Evolutionary conservation across 2,888 invertebrate species (phyloP).

Genomic region (Noctua janthe): DNA sequence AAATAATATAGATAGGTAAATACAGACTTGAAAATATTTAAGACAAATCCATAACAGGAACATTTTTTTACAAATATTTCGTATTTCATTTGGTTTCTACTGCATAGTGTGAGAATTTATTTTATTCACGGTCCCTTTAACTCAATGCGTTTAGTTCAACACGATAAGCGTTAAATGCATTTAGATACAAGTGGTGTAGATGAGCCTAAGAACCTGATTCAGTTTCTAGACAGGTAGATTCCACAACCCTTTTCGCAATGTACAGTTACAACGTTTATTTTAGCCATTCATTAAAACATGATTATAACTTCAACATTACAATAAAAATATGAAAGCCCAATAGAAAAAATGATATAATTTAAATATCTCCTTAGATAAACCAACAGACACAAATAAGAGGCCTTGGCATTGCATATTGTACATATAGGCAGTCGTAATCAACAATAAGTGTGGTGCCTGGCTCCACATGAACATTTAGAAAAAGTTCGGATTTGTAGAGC

Average conservation of each 20-base stretch:
- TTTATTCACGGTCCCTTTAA: background rate
- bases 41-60: conserved; percentile 87
- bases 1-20: conserved; percentile 63
- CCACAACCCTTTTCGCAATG: background rate
- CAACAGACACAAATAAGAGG: conserved; percentile 21
- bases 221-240: background rate
- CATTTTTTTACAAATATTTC: conserved; percentile 73
- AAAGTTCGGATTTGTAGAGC: background rate
- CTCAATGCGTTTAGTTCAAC: background rate
- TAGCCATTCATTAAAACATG: conserved; percentile 19
- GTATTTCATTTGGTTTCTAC: conserved; percentile 66
- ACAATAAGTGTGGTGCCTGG: background rate
- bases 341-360: conserved; percentile 20
- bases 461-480: background rate
- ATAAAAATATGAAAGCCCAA: conserved; percentile 19
- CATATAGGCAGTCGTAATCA: conserved; percentile 16
- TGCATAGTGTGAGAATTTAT: conserved; percentile 24
- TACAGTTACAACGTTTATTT: conserved; percentile 5
- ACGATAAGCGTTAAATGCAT: background rate
- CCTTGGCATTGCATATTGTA: conserved; percentile 15
- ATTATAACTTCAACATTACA: conserved; percentile 31
- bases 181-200: background rate
- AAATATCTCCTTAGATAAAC: conserved; percentile 34
- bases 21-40: conserved; percentile 73
- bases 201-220: background rate